Evolutionary conservation across 2,113 vertebrate species (phyloP), one percentile per base, ranked within the genome.

Genomic region (Pygathrix nemaeus): DNA sequence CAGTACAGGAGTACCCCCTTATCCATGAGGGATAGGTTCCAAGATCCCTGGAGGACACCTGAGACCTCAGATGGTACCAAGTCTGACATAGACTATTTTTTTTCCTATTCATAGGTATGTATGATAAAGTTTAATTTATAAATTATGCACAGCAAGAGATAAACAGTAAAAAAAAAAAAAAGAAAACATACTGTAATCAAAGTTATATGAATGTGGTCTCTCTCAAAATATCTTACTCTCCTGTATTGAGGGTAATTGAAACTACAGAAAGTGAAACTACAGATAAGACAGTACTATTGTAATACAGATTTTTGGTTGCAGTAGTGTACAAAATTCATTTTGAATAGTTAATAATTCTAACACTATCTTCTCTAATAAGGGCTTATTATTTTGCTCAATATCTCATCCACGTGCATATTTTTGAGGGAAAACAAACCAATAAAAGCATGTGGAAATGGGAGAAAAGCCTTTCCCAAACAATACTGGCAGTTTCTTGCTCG

Each of bases 361-460:
- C 66, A 30, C 35, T 7, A 4, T 35, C 72, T 45, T 14, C 68
- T 88, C 43, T 73, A 52, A 87, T n/a, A 61, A 87, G 45, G 16
- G n/a, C 30, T 86, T 8, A 8, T 59, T 43, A 25, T 6, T 73
- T 30, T 40, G 38, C 20, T 70, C n/a, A 16, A 2, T 68, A 20
- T 90, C 78, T 92, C 76, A 57, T 38, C 40, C 50, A 82, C 50
- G 40, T 8, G 23, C 70, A 43, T 52, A 95, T 45, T 92, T 92
- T 14, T 94, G 21, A 91, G 38, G 52, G 55, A 64, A 95, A 86
- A 94, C 14, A 91, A 94, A 84, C 20, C 50, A 87, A 40, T 64
- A 80, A 93, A 43, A 50, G 8, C 38, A 68, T 21, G 20, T 12
- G 45, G 50, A 88, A 88, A 88, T 30, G 43, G 38, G 32, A 48